Evolutionary conservation across 2,888 invertebrate genomes (phyloP), one percentile per base, ranked within the genome.

Genomic region (Steromphala cineraria): DNA sequence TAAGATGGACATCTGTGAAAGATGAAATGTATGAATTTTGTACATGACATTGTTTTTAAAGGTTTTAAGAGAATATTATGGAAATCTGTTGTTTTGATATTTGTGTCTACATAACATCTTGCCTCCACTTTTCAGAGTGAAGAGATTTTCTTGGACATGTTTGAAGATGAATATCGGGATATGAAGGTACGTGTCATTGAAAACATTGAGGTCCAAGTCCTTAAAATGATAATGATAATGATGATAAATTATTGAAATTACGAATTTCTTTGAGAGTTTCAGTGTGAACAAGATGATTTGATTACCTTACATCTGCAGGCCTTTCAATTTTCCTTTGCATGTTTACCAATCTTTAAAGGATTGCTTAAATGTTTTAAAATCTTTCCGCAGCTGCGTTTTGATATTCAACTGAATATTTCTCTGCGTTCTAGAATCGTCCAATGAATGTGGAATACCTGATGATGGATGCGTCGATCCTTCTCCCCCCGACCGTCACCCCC

Each of bases 101-200:
- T 31, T 78, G 0, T 17, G 1, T 78, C 21, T 67, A 10, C 8
- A n/a, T 15, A 21, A 52, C 21, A 10, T 10, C 31, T 19, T 3
- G 0, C 21, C 31, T 46, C n/a, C n/a, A n/a, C n/a, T 31, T 46
- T 46, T 77, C 91, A 95, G 95, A 97, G 97, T 89, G 99, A 99
- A 94, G 99, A 99, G 92, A 98, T 99, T 89, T 99, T 99, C 94
- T 94, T 99, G 81, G 99, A 99, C 93, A 97, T 99, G 96, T 99
- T 99, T 93, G 99, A 99, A 94, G 98, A 99, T 93, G 99, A 99
- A 95, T 98, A 97, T 94, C 96, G 96, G 92, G 98, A 98, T 94
- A 97, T 99, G 95, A 96, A 96, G 89, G 94, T 94, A 86, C 88
- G 87, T 52, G 28, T 7, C 4, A 10, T 5, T 24, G 56, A n/a